A percentile compares a stretch with the other conserved stretches of the same genome.
Evolutionary conservation across 2,113 vertebrate genomes (phyloP).

Genomic region (Myxocyprinus asiaticus): DNA sequence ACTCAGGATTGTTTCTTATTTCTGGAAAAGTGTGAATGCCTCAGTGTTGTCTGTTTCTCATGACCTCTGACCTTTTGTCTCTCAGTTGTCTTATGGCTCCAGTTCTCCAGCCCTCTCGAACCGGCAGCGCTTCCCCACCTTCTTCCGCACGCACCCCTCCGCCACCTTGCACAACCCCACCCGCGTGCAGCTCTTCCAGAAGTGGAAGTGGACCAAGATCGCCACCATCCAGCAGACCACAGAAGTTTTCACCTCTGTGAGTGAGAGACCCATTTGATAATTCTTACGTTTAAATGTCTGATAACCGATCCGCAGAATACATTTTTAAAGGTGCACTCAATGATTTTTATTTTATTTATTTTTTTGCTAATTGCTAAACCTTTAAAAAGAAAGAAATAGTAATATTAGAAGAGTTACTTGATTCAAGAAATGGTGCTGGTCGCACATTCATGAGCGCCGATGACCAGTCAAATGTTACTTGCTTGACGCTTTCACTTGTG

Average conservation of each 20-base stretch:
- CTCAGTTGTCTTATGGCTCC: slow-evolving; percentile 90
- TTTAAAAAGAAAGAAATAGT: too few species aligned
- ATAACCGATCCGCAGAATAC: too few species aligned
- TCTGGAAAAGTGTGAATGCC: too few species aligned
- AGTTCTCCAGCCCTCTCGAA: slow-evolving; percentile 93
- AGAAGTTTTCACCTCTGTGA: slow-evolving; percentile 93
- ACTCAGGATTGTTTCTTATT: background rate
- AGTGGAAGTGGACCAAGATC: slow-evolving; percentile 96
- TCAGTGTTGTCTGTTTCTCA: background rate
- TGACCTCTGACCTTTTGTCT: background rate
- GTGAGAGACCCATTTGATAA: slow-evolving; percentile 48
- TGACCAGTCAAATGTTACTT: too few species aligned
- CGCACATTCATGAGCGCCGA: too few species aligned
- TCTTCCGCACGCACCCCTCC: slow-evolving; percentile 92
- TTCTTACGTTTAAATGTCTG: too few species aligned
- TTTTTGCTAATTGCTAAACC: too few species aligned
- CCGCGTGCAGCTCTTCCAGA: slow-evolving; percentile 90
- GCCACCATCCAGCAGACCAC: slow-evolving; percentile 98
- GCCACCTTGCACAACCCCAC: slow-evolving; percentile 95
- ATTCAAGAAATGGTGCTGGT: too few species aligned
- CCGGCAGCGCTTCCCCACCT: slow-evolving; percentile 91
- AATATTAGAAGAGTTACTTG: too few species aligned
- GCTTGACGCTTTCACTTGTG: too few species aligned
- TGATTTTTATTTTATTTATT: too few species aligned
- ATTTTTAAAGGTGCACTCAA: too few species aligned